These are phyloP conservation scores for Dryas iulia DNA, from an alignment of 1,140 invertebrate species.

Conservation along the genomic window DNA sequence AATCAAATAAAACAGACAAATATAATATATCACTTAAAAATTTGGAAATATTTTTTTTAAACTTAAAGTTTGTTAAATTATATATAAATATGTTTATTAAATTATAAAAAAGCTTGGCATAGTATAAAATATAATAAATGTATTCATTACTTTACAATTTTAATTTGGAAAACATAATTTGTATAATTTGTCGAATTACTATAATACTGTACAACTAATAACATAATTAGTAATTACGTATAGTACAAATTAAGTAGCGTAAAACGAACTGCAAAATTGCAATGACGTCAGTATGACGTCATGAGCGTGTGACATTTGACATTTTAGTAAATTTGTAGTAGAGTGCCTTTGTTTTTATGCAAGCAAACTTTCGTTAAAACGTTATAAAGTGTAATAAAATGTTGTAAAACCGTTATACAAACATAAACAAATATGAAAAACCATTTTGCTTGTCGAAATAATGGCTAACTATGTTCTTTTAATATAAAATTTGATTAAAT, in stretches of 20 bases:
- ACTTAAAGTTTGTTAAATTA: too few species aligned
- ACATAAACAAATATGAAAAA: constrained; percentile 28
- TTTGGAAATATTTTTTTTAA: too few species aligned
- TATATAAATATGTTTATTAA: too few species aligned
- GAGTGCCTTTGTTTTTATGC: constrained; percentile 38
- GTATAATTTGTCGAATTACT: not conserved
- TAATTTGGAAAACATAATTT: too few species aligned
- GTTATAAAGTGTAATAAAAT: constrained; percentile 16
- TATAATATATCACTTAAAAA: too few species aligned
- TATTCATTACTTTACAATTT: too few species aligned
- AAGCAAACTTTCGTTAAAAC: constrained; percentile 17
- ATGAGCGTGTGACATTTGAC: constrained; percentile 61
- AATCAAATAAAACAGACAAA: too few species aligned
- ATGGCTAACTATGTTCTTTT: not conserved
- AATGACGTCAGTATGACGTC: constrained; percentile 71
- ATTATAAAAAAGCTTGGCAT: too few species aligned
- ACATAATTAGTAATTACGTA: too few species aligned
- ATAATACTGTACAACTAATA: not conserved
- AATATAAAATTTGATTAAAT: not conserved
- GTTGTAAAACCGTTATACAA: constrained; percentile 20
- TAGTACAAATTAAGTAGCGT: constrained; percentile 16
- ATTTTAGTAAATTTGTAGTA: constrained; percentile 39
- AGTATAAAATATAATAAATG: too few species aligned
- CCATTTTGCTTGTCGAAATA: not conserved
- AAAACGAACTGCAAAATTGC: constrained; percentile 40